A percentile compares a stretch with the other conserved stretches of the same genome.
Evolutionary conservation across 2,888 invertebrate genomes (phyloP).

Genomic region (Drosophila suboccidentalis): DNA sequence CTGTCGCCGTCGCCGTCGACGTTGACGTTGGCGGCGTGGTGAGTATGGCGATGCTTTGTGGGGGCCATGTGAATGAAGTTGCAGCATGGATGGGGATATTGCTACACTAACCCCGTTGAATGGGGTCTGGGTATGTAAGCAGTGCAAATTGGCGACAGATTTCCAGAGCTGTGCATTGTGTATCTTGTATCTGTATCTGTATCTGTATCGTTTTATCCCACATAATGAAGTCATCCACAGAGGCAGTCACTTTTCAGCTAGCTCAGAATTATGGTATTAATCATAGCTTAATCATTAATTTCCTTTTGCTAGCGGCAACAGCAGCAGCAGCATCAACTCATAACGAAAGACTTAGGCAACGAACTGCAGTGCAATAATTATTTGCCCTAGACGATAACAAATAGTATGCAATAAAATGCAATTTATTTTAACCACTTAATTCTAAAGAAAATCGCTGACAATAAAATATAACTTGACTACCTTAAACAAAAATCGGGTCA

Average conservation of each 20-base stretch:
- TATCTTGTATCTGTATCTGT: conserved; percentile 24
- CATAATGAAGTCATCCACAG: conserved; percentile 60
- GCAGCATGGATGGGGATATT: conserved; percentile 68
- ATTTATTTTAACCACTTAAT: conserved; percentile 76
- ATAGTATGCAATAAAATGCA: conserved; percentile 51
- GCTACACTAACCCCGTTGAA: conserved; percentile 56
- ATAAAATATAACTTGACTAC: conserved; percentile 54
- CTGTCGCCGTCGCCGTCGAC: conserved; percentile 25
- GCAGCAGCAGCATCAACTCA: conserved; percentile 1
- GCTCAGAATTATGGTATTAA: conserved; percentile 69
- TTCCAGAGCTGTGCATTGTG: conserved; percentile 52
- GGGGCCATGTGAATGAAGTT: conserved; percentile 71
- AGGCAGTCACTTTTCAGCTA: conserved; percentile 50
- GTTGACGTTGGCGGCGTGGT: conserved; percentile 31
- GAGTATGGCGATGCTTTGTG: conserved; percentile 44
- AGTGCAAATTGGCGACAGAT: conserved; percentile 75
- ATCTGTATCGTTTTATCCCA: conserved; percentile 25
- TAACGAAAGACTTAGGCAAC: conserved; percentile 70
- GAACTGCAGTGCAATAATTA: conserved; percentile 60
- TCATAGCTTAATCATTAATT: conserved; percentile 68
- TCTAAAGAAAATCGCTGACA: conserved; percentile 53
- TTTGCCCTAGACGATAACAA: conserved; percentile 58
- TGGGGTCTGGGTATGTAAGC: conserved; percentile 59
- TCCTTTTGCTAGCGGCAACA: conserved; percentile 42
- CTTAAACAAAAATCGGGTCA: conserved; percentile 67